phyloP scores from a whole-genome alignment of 2,797 vertebrate species.

The Tapirus indicus region DNA sequence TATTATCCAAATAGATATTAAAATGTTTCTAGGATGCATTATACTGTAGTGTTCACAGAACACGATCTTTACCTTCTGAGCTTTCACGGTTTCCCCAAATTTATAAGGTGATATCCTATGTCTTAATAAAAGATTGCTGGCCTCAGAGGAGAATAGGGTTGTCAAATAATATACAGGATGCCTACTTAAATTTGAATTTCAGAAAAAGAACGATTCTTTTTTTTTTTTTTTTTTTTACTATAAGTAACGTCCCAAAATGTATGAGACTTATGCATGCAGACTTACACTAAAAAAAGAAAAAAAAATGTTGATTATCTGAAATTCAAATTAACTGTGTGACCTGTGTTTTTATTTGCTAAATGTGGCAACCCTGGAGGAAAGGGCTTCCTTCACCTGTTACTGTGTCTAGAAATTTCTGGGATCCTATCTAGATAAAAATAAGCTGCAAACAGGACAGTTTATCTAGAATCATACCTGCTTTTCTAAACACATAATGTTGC shows the following conservation, averaged over 20 bases:
- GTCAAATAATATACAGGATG: neutral
- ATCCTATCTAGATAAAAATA: neutral
- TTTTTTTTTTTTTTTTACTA: neutral
- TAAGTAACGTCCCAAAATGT: neutral
- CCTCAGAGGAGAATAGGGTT: neutral
- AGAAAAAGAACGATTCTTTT: neutral
- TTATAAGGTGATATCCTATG: neutral
- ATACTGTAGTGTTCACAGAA: neutral
- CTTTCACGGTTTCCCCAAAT: neutral
- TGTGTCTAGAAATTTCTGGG: neutral
- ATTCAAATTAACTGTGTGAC: neutral
- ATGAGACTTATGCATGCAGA: too few relatives aligned
- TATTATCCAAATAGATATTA: neutral
- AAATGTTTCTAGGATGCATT: neutral
- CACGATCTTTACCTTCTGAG: neutral
- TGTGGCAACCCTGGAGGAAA: neutral
- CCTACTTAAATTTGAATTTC: neutral
- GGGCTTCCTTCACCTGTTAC: neutral
- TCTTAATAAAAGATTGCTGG: neutral
- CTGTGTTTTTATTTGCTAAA: neutral
- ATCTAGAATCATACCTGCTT: neutral
- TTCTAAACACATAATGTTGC: neutral
- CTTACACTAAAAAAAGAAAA: neutral
- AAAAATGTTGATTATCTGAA: neutral
- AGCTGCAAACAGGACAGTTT: neutral